These are phyloP conservation scores for Chiloscyllium plagiosum DNA, from an alignment of 2,113 vertebrate species.

Conservation along the genomic window DNA sequence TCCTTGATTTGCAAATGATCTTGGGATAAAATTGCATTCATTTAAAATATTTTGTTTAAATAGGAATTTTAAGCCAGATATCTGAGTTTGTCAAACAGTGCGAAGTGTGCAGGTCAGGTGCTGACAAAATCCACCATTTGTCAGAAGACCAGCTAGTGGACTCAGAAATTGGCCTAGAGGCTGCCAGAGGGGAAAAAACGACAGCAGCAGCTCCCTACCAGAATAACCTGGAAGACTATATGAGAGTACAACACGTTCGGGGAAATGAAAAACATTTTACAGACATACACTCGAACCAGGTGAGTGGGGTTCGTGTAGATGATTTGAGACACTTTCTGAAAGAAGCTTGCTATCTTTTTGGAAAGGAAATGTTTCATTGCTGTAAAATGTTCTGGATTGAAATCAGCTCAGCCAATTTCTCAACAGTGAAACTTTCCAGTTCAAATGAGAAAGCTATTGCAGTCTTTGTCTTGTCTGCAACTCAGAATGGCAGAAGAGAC, in stretches of 20 bases:
- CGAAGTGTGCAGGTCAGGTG: constrained; percentile 16
- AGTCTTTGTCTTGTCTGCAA: not conserved
- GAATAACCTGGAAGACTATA: not conserved
- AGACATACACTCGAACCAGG: not conserved
- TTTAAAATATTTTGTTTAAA: not conserved
- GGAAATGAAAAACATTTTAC: not conserved
- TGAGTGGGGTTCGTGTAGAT: not conserved
- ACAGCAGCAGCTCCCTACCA: not conserved
- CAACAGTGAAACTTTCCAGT: not conserved
- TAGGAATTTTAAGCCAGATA: constrained; percentile 20
- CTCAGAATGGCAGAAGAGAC: not conserved
- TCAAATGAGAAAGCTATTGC: not conserved
- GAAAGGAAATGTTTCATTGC: too few species aligned
- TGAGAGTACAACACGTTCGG: not conserved
- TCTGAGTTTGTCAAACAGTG: constrained; percentile 8
- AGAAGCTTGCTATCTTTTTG: not conserved
- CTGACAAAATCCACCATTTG: constrained; percentile 15
- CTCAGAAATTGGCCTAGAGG: not conserved
- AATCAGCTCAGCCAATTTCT: not conserved
- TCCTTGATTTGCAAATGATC: not conserved
- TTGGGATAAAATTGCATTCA: not conserved
- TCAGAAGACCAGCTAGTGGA: not conserved
- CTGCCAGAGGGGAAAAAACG: not conserved
- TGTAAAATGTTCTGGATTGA: too few species aligned
- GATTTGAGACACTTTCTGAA: not conserved